Conservation (phyloP, 2,888 invertebrate genomes). For the Chrysolina americana region DNA sequence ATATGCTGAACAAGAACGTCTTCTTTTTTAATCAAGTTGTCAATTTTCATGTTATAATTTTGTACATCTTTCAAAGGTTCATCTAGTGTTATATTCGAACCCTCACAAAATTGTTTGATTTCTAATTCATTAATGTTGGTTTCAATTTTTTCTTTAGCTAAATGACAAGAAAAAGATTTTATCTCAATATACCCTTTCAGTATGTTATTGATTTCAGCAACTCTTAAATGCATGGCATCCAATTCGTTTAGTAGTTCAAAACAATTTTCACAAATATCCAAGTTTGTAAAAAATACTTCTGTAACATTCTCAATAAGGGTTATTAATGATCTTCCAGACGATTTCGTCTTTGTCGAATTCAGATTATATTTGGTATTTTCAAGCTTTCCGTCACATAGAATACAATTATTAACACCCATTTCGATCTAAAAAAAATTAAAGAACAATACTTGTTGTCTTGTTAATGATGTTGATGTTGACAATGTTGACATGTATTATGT, state of each 20-base stretch:
- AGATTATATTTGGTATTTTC: conserved; percentile 8
- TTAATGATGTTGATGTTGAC: too few species aligned
- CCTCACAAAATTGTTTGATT: conserved; percentile 6
- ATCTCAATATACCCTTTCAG: conserved; percentile 44
- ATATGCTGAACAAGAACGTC: background rate
- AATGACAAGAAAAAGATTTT: background rate
- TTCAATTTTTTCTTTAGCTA: conserved; percentile 38
- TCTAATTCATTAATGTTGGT: conserved; percentile 25
- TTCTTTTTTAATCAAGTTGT: background rate
- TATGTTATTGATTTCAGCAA: conserved; percentile 50
- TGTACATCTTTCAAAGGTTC: background rate
- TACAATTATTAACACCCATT: conserved; percentile 5
- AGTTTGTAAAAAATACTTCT: background rate
- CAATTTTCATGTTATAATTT: background rate
- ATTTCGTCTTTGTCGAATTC: background rate
- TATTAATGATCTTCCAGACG: background rate
- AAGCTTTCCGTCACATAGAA: background rate
- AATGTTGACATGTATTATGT: too few species aligned
- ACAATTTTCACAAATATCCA: conserved; percentile 55
- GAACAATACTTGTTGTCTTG: background rate
- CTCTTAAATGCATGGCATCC: conserved; percentile 55
- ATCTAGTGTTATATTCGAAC: background rate
- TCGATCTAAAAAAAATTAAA: background rate
- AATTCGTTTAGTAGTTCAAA: conserved; percentile 59
- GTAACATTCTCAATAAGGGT: background rate